Conservation (phyloP, 2,797 vertebrate genomes). For the Urocyon cinereoargenteus region DNA sequence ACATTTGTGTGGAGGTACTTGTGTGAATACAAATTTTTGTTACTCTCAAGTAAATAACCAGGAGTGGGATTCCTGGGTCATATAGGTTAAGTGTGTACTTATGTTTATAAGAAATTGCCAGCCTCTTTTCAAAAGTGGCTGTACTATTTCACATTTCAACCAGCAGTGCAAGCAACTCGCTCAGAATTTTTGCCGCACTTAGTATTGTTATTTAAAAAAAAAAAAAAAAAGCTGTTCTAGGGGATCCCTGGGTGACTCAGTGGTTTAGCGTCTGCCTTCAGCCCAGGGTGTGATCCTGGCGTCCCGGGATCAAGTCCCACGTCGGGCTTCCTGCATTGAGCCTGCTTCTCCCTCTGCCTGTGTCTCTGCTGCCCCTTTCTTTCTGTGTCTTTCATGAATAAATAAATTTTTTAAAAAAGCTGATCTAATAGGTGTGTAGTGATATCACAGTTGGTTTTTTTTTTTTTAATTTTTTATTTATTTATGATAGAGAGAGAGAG, state of each 20-base stretch:
- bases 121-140: slow-evolving; percentile 27
- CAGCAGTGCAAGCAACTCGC: not conserved
- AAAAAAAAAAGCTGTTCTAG: no score
- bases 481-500: no score
- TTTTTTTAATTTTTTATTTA: no score
- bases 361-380: no score
- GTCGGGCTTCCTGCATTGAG: no score
- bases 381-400: no score
- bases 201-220: not conserved
- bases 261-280: no score
- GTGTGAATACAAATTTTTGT: slow-evolving; percentile 23
- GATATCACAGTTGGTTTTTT: not conserved
- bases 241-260: no score
- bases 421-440: not conserved
- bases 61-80: not conserved
- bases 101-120: not conserved
- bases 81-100: not conserved
- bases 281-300: no score
- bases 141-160: slow-evolving; percentile 3
- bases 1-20: slow-evolving; percentile 29
- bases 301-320: no score
- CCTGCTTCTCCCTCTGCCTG: no score
- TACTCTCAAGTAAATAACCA: slow-evolving; percentile 2
- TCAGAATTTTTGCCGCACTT: not conserved
- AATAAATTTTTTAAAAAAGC: not conserved